Evolutionary conservation across 2,113 vertebrate species (phyloP).

Genomic region (Pithys albifrons): DNA sequence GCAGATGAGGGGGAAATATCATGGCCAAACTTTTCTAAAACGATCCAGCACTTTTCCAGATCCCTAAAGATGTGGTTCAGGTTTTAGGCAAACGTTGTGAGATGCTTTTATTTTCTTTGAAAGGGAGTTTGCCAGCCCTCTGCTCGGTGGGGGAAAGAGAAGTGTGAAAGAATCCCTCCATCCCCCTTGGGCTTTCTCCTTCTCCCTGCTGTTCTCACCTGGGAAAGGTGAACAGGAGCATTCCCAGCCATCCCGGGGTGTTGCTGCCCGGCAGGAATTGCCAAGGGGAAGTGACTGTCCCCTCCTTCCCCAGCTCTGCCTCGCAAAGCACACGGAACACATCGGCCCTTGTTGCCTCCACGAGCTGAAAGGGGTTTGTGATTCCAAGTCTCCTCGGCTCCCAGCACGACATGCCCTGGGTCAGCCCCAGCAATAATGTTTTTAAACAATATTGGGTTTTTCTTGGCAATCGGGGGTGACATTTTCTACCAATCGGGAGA

Average conservation of each 20-base stretch:
- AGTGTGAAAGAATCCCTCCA: neutral
- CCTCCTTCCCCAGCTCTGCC: neutral
- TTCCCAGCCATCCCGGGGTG: neutral
- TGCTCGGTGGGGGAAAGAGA: neutral
- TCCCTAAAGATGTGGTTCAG: neutral
- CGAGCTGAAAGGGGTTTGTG: neutral
- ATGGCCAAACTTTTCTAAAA: neutral
- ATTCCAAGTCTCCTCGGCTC: slow-evolving; percentile 8
- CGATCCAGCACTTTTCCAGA: neutral
- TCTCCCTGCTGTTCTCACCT: neutral
- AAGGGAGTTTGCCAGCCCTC: neutral
- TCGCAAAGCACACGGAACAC: neutral
- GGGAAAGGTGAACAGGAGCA: neutral
- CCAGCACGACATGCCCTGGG: slow-evolving; percentile 49
- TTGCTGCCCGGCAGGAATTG: neutral
- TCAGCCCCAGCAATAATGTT: slow-evolving; percentile 50
- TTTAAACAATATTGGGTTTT: slow-evolving; percentile 52
- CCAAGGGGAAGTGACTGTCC: neutral
- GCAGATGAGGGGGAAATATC: neutral
- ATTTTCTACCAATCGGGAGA: slow-evolving; percentile 42
- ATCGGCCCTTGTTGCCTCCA: neutral
- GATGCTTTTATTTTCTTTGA: neutral
- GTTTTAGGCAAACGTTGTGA: neutral
- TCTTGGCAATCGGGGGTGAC: slow-evolving; percentile 35
- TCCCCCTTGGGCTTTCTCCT: neutral